phyloP scores from a whole-genome alignment of 1,140 invertebrate genomes.

The Drosophila grimshawi region DNA sequence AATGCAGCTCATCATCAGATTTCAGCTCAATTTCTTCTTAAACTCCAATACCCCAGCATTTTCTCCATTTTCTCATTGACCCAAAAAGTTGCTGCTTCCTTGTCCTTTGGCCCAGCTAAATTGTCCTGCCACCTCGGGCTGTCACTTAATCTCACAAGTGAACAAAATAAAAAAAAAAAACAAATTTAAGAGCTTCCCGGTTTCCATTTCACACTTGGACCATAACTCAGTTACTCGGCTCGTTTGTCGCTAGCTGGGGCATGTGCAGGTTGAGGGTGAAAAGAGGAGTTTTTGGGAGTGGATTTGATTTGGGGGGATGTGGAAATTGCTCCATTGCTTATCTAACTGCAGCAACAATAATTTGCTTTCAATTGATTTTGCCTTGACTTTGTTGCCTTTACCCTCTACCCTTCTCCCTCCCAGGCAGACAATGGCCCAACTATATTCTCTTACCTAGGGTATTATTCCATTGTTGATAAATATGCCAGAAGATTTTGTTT shows the following conservation, averaged over 20 bases:
- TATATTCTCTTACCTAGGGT: background rate
- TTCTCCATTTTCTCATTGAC: slow-evolving; percentile 28
- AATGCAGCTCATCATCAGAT: slow-evolving; percentile 82
- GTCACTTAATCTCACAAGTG: slow-evolving; percentile 24
- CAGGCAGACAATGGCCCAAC: background rate
- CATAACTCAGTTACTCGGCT: slow-evolving; percentile 43
- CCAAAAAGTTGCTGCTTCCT: slow-evolving; percentile 39
- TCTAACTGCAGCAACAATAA: slow-evolving; percentile 81
- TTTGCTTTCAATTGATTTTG: slow-evolving; percentile 82
- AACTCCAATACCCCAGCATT: background rate
- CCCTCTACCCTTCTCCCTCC: background rate
- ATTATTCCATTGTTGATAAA: background rate
- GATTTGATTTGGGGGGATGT: background rate
- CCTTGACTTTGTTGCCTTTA: slow-evolving; percentile 35
- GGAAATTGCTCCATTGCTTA: slow-evolving; percentile 52
- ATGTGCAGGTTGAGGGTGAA: too few species aligned
- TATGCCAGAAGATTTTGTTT: too few species aligned
- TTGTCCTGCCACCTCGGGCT: slow-evolving; percentile 27
- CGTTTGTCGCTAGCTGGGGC: background rate
- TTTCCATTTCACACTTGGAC: slow-evolving; percentile 50
- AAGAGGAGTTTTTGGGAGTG: background rate
- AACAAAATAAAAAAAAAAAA: slow-evolving; percentile 14
- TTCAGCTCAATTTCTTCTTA: slow-evolving; percentile 66
- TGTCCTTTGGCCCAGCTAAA: slow-evolving; percentile 46
- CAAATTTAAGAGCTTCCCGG: slow-evolving; percentile 15